phyloP scores from a whole-genome alignment of 2,888 invertebrate species.

The Digitonthophagus gazella region DNA sequence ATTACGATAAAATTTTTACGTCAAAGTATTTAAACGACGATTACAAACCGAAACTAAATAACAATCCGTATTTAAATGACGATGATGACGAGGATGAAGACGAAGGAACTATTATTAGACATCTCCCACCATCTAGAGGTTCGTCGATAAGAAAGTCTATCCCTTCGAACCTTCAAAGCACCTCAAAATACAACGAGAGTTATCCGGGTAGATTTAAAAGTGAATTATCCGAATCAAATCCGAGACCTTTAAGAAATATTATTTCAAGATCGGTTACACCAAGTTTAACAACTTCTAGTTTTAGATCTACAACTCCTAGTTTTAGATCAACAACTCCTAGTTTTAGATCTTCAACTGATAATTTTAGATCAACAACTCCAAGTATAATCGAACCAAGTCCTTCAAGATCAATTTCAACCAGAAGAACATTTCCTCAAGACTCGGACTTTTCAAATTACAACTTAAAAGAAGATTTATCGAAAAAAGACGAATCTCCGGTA shows the following conservation, averaged over 20 bases:
- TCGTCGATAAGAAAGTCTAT: slow-evolving; percentile 26
- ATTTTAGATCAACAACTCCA: slow-evolving; percentile 42
- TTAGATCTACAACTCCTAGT: slow-evolving; percentile 37
- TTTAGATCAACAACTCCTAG: slow-evolving; percentile 39
- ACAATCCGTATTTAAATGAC: neutral
- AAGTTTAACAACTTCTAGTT: slow-evolving; percentile 26
- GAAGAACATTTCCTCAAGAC: slow-evolving; percentile 64
- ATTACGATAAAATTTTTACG: slow-evolving; percentile 6
- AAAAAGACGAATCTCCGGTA: slow-evolving; percentile 73
- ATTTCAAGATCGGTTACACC: slow-evolving; percentile 35
- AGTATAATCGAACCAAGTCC: too few relatives aligned
- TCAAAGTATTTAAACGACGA: slow-evolving; percentile 19
- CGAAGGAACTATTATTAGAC: neutral
- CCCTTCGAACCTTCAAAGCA: slow-evolving; percentile 34
- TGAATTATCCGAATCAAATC: slow-evolving; percentile 38
- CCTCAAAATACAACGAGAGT: slow-evolving; percentile 34
- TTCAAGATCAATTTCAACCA: slow-evolving; percentile 55
- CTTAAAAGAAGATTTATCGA: slow-evolving; percentile 60
- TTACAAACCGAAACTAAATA: neutral
- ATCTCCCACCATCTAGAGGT: neutral
- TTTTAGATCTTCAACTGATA: slow-evolving; percentile 39
- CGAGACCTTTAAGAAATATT: slow-evolving; percentile 49
- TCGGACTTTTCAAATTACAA: slow-evolving; percentile 49
- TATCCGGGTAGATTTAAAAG: slow-evolving; percentile 35
- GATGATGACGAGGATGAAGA: neutral